Base-by-base conservation (phyloP, 2,888 invertebrate species). In the Ectobius pallidus region DNA sequence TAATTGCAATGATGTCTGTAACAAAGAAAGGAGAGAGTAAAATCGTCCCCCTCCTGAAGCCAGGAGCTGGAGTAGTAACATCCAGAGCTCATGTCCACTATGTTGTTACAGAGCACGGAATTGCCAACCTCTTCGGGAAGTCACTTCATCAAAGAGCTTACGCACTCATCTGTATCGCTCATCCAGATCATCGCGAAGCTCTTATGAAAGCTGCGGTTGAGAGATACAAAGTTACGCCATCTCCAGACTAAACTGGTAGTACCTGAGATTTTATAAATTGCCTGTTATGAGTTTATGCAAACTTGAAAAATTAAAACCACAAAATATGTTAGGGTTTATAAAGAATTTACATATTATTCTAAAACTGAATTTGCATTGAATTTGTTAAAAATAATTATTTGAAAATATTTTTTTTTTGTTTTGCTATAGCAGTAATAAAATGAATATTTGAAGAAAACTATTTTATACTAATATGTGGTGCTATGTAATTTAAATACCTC, bases 41-140 rank as follows among this genome's bases (percentile, higher is more conserved):
- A 86, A 96, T 97, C 78, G 90, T 91, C 20, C 93, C 96, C 0
- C 87, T 88, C 0, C 86, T 96, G 9, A 94, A 95, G 85, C 82
- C 85, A 80, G 96, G 95, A 4, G 95, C 94, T 73, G 97, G 97
- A n/a, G 95, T 97, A 6, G 96, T 97, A n/a, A 95, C 96, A 0
- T 91, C 93, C 0, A 88, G 97, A 76, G 96, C 95, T 0, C 96
- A 97, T 82, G 94, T 94, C 0, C 94, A 97, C 81, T 97, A 97
- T 82, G 88, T 97, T 2, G 97, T 97, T 0, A 97, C 97, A 0
- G 97, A 97, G 81, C 88, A 93, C 77, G 97, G 97, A 20, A 92
- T 97, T 77, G 97, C 97, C 0, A 86, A 90, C 73, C 85, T 97
- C 63, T 97, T 96, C 82, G 97, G 97, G 52, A 95, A 94, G 83